These are phyloP conservation scores for Eospalax fontanierii DNA, from an alignment of 2,797 vertebrate genomes.

Conservation along the genomic window DNA sequence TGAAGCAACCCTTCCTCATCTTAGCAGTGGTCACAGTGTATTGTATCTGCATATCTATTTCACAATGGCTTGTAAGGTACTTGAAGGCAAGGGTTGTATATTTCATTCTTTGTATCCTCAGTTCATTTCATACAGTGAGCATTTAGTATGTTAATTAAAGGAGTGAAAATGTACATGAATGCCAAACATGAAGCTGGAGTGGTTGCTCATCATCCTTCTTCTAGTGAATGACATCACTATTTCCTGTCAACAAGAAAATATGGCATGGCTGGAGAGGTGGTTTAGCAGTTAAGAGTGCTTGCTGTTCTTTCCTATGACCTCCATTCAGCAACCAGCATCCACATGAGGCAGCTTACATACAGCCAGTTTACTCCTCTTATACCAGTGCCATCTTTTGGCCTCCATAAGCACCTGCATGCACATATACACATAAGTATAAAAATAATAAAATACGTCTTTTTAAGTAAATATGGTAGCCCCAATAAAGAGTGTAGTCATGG, in stretches of 20 bases:
- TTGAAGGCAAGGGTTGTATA: background rate
- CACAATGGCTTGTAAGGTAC: slow-evolving; percentile 13
- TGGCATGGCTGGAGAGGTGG: too few relatives aligned
- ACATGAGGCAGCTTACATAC: too few relatives aligned
- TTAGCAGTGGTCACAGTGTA: background rate
- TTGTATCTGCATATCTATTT: slow-evolving; percentile 43
- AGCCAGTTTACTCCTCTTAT: too few relatives aligned
- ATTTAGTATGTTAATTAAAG: slow-evolving; percentile 52
- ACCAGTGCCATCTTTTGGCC: too few relatives aligned
- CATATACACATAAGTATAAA: too few relatives aligned
- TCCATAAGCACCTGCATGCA: too few relatives aligned
- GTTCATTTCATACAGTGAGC: slow-evolving; percentile 62
- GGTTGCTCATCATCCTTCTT: background rate
- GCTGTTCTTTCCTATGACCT: too few relatives aligned
- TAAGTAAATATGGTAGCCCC: slow-evolving; percentile 2
- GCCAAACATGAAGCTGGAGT: background rate
- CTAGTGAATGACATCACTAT: background rate
- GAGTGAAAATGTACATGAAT: slow-evolving; percentile 49
- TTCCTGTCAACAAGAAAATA: slow-evolving; percentile 43
- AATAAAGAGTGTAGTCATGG: background rate
- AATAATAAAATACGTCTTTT: too few relatives aligned
- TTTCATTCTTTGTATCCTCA: slow-evolving; percentile 33
- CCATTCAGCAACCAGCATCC: too few relatives aligned
- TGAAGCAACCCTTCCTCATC: slow-evolving; percentile 4
- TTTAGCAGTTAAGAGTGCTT: too few relatives aligned